Conservation (phyloP, 2,797 vertebrate genomes). For the Harpagifer antarcticus region DNA sequence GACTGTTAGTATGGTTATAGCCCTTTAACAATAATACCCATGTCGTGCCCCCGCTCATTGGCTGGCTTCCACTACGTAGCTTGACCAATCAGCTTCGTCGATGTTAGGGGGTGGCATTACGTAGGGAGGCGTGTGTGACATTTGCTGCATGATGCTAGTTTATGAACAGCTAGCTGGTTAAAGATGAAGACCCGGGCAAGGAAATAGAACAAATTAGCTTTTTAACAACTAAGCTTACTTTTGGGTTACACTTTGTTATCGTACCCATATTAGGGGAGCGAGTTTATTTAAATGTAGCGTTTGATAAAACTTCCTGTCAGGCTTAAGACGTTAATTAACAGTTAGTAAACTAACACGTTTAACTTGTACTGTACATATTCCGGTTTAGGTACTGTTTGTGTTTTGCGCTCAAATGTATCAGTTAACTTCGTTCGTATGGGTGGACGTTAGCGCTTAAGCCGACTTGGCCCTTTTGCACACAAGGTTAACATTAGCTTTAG, state of each 20-base stretch:
- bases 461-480: constrained; percentile 57
- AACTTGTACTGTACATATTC: constrained; percentile 57
- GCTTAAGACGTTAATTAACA: constrained; percentile 26
- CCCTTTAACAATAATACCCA: constrained; percentile 6
- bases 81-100: constrained; percentile 66
- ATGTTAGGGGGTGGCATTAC: constrained; percentile 64
- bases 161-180: constrained; percentile 50
- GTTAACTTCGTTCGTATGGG: constrained; percentile 9
- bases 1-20: background rate
- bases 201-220: constrained; percentile 24
- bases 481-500: constrained; percentile 80
- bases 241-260: background rate
- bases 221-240: constrained; percentile 10
- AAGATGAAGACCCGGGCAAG: constrained; percentile 37
- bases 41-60: constrained; percentile 20
- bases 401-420: constrained; percentile 10
- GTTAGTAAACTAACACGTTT: constrained; percentile 50
- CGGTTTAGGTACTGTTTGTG: constrained; percentile 26
- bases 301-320: constrained; percentile 54
- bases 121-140: constrained; percentile 83
- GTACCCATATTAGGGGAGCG: background rate
- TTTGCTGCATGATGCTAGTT: constrained; percentile 76
- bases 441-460: constrained; percentile 30
- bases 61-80: constrained; percentile 2
- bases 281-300: constrained; percentile 30